Evolutionary conservation across 2,888 invertebrate genomes (phyloP).

Genomic region (Drosophila tanythrix): DNA sequence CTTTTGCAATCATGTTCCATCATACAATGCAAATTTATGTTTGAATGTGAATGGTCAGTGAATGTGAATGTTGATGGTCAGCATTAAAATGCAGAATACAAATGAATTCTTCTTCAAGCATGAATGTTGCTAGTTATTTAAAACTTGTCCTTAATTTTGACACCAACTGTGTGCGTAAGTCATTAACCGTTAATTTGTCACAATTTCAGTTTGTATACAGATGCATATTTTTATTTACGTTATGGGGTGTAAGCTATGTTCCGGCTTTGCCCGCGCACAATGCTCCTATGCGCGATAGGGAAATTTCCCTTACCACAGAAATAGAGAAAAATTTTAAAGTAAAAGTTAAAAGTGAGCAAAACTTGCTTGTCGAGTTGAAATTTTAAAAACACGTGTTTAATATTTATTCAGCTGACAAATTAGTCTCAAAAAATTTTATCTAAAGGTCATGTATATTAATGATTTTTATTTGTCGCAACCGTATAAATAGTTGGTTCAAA

Average conservation of each 20-base stretch:
- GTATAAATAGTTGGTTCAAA: no score
- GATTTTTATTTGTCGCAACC: neutral
- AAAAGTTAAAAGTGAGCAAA: neutral
- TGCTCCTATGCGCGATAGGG: neutral
- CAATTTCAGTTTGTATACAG: neutral
- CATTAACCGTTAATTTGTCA: neutral
- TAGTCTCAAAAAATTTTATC: neutral
- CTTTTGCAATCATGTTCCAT: neutral
- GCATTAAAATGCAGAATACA: neutral
- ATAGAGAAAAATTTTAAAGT: neutral
- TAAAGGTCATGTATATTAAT: neutral
- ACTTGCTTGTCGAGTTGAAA: neutral
- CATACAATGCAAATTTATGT: neutral
- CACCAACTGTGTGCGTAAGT: neutral
- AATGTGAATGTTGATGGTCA: constrained; percentile 6
- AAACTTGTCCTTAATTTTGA: neutral
- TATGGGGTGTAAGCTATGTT: neutral
- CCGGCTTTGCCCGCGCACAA: neutral
- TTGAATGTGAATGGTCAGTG: neutral
- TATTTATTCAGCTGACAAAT: neutral
- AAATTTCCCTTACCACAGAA: neutral
- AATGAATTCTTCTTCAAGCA: neutral
- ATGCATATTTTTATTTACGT: neutral
- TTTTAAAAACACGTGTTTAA: neutral
- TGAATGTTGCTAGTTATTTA: neutral